Percentiles rank a stretch among this genome's conserved stretches.
Conservation (phyloP, 2,797 vertebrate genomes). For the Danio kyathit region DNA sequence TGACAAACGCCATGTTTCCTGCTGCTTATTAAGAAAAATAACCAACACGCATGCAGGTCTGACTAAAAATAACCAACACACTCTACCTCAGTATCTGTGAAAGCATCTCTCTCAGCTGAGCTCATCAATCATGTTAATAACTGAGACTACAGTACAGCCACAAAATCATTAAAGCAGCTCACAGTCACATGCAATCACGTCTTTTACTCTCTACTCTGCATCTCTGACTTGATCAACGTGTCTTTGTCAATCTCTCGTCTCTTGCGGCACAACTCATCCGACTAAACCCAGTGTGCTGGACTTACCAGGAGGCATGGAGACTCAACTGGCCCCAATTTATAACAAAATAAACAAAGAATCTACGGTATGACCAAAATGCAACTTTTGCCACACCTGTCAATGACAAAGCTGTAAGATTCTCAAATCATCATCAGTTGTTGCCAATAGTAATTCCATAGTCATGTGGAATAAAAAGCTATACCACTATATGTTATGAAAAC, state of each 20-base stretch:
- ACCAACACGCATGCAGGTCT: slow-evolving; percentile 1
- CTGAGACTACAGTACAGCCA: slow-evolving; percentile 31
- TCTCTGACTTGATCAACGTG: slow-evolving; percentile 14
- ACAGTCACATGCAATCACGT: slow-evolving; percentile 14
- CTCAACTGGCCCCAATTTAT: not conserved
- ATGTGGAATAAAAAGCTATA: not conserved
- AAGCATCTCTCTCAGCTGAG: not conserved
- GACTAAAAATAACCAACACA: not conserved
- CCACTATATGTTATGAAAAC: too few species aligned
- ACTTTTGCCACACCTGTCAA: not conserved
- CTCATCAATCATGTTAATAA: slow-evolving; percentile 31
- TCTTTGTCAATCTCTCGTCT: slow-evolving; percentile 18
- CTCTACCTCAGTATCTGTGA: slow-evolving; percentile 1
- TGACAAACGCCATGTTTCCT: not conserved
- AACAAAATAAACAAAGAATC: not conserved
- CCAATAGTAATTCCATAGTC: not conserved
- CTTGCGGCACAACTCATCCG: not conserved
- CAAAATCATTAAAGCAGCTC: slow-evolving; percentile 8
- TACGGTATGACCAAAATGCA: not conserved
- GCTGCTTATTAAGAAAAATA: slow-evolving; percentile 18
- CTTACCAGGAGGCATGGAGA: not conserved
- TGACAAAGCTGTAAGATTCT: not conserved
- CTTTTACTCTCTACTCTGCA: slow-evolving; percentile 5
- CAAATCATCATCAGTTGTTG: not conserved
- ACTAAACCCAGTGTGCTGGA: slow-evolving; percentile 3